phyloP scores from a whole-genome alignment of 2,888 invertebrate genomes.

The Polydrusus cervinus region DNA sequence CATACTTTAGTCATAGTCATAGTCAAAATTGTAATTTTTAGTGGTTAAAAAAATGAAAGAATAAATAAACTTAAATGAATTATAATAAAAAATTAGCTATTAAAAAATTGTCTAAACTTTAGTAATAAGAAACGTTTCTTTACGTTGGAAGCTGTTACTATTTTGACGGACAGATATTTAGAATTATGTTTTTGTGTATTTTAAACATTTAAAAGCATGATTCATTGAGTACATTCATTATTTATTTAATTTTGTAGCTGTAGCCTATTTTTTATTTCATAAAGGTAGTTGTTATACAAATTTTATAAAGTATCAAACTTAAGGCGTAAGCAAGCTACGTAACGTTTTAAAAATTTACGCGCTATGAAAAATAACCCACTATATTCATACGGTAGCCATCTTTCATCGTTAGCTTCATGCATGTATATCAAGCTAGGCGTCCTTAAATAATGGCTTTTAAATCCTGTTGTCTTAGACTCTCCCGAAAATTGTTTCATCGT shows the following conservation, averaged over 20 bases:
- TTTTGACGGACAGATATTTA: too few relatives aligned
- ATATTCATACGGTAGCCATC: conserved; percentile 58
- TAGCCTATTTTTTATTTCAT: background rate
- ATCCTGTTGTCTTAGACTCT: conserved; percentile 61
- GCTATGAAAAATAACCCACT: conserved; percentile 24
- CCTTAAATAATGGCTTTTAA: conserved; percentile 65
- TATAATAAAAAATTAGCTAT: too few relatives aligned
- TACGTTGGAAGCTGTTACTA: too few relatives aligned
- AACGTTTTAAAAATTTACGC: conserved; percentile 21
- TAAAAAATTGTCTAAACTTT: too few relatives aligned
- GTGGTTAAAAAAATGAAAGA: too few relatives aligned
- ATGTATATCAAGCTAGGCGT: conserved; percentile 60
- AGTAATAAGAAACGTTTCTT: too few relatives aligned
- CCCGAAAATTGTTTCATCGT: conserved; percentile 53
- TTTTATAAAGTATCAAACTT: conserved; percentile 11
- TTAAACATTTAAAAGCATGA: too few relatives aligned
- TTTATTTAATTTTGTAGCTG: background rate
- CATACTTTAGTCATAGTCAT: too few relatives aligned
- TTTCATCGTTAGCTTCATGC: conserved; percentile 61
- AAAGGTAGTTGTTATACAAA: background rate
- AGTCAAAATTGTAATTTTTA: too few relatives aligned
- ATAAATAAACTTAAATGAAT: too few relatives aligned
- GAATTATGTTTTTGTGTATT: too few relatives aligned
- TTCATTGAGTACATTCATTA: background rate
- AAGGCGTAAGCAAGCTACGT: background rate